Base-by-base conservation (phyloP, 64 coral and sea anemone species). In the Stylophora pistillata region DNA sequence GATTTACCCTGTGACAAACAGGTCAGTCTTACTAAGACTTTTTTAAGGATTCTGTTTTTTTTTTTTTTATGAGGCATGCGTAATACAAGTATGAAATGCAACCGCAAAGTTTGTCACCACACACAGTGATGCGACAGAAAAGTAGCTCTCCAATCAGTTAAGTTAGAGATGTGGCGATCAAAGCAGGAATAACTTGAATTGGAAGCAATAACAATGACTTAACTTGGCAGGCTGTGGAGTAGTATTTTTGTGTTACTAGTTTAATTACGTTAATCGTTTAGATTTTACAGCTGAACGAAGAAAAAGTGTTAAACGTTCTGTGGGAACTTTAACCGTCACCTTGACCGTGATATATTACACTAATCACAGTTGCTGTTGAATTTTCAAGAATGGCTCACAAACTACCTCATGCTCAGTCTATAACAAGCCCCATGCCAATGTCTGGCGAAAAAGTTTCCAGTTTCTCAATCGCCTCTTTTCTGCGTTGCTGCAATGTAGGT, bases 151-250 rank as follows among this genome's bases (percentile, higher is more conserved):
- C 52, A 78, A 56, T 56, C 53, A 28, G 27, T 13, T n/a, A 55
- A 78, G 75, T 78, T 78, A 78, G 75, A 78, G 47, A 78, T 78
- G 52, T 56, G 75, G 37, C 37, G 53, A 78, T 57, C 52, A 78
- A 78, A 56, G 13, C 11, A 55, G 14, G 56, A 15, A 56, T 56
- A 56, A 28, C 10, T 23, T 12, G 27, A 56, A 10, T n/a, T 27
- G 47, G 56, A 1, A 0, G 13, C 25, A 15, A 37, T 1, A 52
- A 47, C 34, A 53, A 20, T 75, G 9, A 53, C 20, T 4, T 7
- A 26, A 26, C 17, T n/a, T 10, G 7, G 21, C 4, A 25, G 64
- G 20, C 26, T 68, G 64, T n/a, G 7, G 66, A 23, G n/a, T 23
- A 5, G 37, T 18, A 54, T 21, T 52, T 9, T 6, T 76, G 7